Percentiles rank a stretch among this genome's conserved stretches.
These are phyloP conservation scores for Drosophila parthenogenetica DNA, from an alignment of 2,888 invertebrate species.

Conservation along the genomic window DNA sequence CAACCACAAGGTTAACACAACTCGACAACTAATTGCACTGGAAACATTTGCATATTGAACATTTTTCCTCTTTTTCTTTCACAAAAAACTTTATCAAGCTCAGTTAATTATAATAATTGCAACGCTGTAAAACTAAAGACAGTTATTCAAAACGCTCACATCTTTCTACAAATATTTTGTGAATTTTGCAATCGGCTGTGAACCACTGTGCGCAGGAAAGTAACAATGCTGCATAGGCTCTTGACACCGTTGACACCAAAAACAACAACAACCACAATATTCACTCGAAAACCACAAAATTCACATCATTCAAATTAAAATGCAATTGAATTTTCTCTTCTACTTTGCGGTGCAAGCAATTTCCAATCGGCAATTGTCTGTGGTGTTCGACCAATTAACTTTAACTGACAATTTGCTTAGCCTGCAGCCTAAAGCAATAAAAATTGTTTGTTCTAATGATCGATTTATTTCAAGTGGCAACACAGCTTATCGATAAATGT, in stretches of 20 bases:
- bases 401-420: conserved; percentile 15
- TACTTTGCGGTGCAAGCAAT: conserved; percentile 46
- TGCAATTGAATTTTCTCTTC: conserved; percentile 79
- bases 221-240: conserved; percentile 66
- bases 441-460: conserved; percentile 18
- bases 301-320: conserved; percentile 77
- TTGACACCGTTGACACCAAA: conserved; percentile 66
- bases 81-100: conserved; percentile 32
- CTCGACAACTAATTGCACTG: conserved; percentile 57
- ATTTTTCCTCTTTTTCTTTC: conserved; percentile 11
- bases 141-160: background rate
- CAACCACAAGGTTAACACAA: conserved; percentile 70
- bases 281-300: conserved; percentile 53
- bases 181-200: conserved; percentile 13
- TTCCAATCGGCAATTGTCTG: conserved; percentile 16
- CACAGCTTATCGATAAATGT: conserved; percentile 28
- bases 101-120: conserved; percentile 40
- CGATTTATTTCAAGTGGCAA: conserved; percentile 10
- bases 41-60: conserved; percentile 60
- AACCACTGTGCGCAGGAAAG: conserved; percentile 61
- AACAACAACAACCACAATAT: too few relatives aligned
- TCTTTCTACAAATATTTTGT: background rate
- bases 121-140: background rate
- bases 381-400: conserved; percentile 39
- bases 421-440: conserved; percentile 17